Base-by-base conservation (phyloP, 2,888 invertebrate genomes). In the Eupithecia subfuscata region DNA sequence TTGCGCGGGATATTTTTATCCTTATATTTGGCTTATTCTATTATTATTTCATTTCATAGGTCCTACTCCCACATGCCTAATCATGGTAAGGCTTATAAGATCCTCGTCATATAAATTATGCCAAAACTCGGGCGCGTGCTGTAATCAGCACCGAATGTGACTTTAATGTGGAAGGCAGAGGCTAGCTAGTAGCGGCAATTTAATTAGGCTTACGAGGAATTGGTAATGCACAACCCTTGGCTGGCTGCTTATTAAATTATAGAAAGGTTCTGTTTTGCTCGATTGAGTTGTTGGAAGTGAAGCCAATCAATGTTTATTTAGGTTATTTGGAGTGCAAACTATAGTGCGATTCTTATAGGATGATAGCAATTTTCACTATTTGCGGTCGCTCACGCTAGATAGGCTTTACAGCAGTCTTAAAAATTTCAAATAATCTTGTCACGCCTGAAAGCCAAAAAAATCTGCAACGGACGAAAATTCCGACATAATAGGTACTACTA, bases 191-290 rank as follows among this genome's bases (percentile, higher is more conserved):
- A 60, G 25, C 60, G 25, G 12, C 25, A 60, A 56, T 60, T 60
- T 60, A 25, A 60, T 60, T 60, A 60, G 60, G 60, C 25, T 60
- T 60, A 25, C 60, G 25, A 60, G 60, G 60, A 60, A 60, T 60
- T 25, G 60, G 25, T 60, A 25, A 60, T 22, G 5, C 1, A 25
- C 22, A 12, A 5, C 22, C 60, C 60, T 60, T 60, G 25, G 60
- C 60, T 60, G 12, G 25, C 25, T 60, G 25, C 60, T 60, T 5
- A 25, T 60, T 12, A 1, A 60, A 25, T 25, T 25, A 60, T 60
- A 60, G n/a, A 56, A 60, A 60, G 25, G 12, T 60, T 25, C 9
- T 52, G n/a, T 18, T 7, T 40, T 40, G 9, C 22, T 56, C 60
- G 14, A 60, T 25, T 60, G 25, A 60, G 60, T 60, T 60, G 25